Percentiles rank a stretch among this genome's conserved stretches.
phyloP scores from a whole-genome alignment of 2,888 invertebrate species.

The Tiphia femorata region DNA sequence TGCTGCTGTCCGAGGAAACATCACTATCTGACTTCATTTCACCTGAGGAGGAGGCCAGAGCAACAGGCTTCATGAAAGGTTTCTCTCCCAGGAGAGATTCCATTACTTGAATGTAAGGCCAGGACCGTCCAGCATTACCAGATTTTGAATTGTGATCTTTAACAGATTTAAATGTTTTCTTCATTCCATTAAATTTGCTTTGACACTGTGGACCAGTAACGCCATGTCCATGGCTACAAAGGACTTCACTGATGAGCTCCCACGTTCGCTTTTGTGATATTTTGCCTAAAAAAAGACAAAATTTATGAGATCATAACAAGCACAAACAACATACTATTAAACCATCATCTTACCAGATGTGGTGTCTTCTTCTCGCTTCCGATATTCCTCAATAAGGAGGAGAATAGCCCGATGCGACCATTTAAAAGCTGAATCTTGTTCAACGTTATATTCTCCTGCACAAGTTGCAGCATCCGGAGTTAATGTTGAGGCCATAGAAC shows the following conservation, averaged over 20 bases:
- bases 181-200: conserved; percentile 18
- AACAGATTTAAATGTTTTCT: conserved; percentile 17
- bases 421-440: too few relatives aligned
- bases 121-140: conserved; percentile 10
- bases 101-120: conserved; percentile 15
- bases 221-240: conserved; percentile 6
- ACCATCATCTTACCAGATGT: too few relatives aligned
- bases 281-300: conserved; percentile 8
- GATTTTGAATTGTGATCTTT: conserved; percentile 17
- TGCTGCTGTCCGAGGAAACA: neutral
- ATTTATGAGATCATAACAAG: neutral
- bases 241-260: conserved; percentile 3
- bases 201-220: conserved; percentile 19
- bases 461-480: too few relatives aligned
- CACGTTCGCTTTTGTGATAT: conserved; percentile 10
- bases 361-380: too few relatives aligned
- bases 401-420: too few relatives aligned
- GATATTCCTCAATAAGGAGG: too few relatives aligned
- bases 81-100: conserved; percentile 13
- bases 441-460: too few relatives aligned
- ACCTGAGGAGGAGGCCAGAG: conserved; percentile 11
- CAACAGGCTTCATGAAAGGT: conserved; percentile 13
- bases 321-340: neutral
- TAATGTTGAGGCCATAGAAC: too few relatives aligned
- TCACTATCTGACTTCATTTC: neutral